Conservation (phyloP, 2,888 invertebrate genomes). For the Platerodrilus igneus region DNA sequence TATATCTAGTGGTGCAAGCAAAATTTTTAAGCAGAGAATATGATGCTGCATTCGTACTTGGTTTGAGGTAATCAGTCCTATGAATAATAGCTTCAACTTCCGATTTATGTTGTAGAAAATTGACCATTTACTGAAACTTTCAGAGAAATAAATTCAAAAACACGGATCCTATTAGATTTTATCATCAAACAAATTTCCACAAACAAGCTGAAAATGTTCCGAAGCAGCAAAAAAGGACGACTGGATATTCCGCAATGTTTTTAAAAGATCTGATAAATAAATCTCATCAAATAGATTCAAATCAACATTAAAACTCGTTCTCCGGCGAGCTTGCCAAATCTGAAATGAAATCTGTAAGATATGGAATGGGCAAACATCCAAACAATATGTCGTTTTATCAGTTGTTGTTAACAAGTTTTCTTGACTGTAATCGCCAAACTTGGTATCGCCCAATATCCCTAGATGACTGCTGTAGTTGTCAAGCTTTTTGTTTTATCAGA, state of each 20-base stretch:
- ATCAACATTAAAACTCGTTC: slow-evolving; percentile 47
- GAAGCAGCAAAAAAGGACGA: slow-evolving; percentile 24
- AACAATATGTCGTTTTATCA: slow-evolving; percentile 48
- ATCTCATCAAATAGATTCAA: slow-evolving; percentile 49
- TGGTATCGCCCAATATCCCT: slow-evolving; percentile 38
- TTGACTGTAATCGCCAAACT: slow-evolving; percentile 42
- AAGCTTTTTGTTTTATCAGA: slow-evolving; percentile 43
- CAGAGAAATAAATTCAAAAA: slow-evolving; percentile 41
- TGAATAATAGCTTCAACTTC: slow-evolving; percentile 32
- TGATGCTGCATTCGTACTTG: slow-evolving; percentile 19
- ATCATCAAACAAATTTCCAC: slow-evolving; percentile 38
- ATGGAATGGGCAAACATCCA: slow-evolving; percentile 45
- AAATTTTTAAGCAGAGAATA: slow-evolving; percentile 26
- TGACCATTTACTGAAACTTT: slow-evolving; percentile 31
- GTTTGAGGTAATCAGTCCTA: slow-evolving; percentile 18
- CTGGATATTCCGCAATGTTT: slow-evolving; percentile 24
- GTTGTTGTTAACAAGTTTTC: slow-evolving; percentile 48
- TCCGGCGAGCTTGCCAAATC: slow-evolving; percentile 40
- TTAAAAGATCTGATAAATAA: slow-evolving; percentile 45
- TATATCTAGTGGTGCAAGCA: slow-evolving; percentile 20
- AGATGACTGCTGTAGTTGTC: slow-evolving; percentile 42
- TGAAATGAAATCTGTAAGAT: slow-evolving; percentile 46
- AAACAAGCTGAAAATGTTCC: slow-evolving; percentile 37
- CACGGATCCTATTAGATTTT: slow-evolving; percentile 39
- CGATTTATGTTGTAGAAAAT: slow-evolving; percentile 36